Conservation (phyloP, 2,888 invertebrate species). For the Nezara viridula region DNA sequence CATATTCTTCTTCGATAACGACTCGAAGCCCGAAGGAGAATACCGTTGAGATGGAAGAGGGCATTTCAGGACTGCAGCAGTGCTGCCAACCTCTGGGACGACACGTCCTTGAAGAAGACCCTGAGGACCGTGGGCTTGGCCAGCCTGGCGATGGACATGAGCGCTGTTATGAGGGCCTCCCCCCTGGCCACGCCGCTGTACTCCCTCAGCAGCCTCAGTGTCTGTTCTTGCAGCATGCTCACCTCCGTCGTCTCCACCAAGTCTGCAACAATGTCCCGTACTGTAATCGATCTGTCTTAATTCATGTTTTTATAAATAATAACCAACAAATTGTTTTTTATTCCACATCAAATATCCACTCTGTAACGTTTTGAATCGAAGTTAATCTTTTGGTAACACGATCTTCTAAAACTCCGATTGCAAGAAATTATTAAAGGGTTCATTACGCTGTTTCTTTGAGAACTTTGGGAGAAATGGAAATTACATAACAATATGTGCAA, state of each 20-base stretch:
- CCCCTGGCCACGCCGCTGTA: slow-evolving; percentile 71
- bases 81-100: not conserved
- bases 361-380: too few relatives aligned
- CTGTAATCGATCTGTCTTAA: not conserved
- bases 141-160: slow-evolving; percentile 61
- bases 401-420: too few relatives aligned
- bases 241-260: slow-evolving; percentile 75
- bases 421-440: too few relatives aligned
- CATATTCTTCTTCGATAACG: not conserved
- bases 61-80: slow-evolving; percentile 14
- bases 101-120: slow-evolving; percentile 59
- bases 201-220: slow-evolving; percentile 82
- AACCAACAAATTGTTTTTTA: too few relatives aligned
- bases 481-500: too few relatives aligned
- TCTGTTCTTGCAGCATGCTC: slow-evolving; percentile 84
- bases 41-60: not conserved
- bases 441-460: too few relatives aligned
- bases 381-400: too few relatives aligned
- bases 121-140: slow-evolving; percentile 42
- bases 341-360: too few relatives aligned
- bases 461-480: too few relatives aligned
- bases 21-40: not conserved
- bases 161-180: slow-evolving; percentile 58
- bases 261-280: slow-evolving; percentile 71
- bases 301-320: too few relatives aligned